Conservation (phyloP, 2,113 vertebrate genomes). For the Paraplagusia blochii region DNA sequence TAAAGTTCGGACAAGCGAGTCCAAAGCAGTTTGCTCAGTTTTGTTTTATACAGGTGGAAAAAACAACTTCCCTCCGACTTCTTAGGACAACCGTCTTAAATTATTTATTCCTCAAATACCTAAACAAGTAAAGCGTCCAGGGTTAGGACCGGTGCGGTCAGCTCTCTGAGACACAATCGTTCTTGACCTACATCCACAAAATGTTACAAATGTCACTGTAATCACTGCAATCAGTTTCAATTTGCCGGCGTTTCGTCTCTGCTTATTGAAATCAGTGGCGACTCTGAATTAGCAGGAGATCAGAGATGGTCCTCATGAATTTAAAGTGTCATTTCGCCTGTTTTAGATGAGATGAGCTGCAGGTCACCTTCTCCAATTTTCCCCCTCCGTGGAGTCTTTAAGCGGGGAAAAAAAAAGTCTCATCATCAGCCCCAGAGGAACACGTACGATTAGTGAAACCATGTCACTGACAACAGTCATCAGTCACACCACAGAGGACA, state of each 20-base stretch:
- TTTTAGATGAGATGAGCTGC: slow-evolving; percentile 58
- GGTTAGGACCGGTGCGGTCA: slow-evolving; percentile 9
- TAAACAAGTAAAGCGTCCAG: slow-evolving; percentile 3
- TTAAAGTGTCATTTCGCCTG: slow-evolving; percentile 51
- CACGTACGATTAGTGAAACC: slow-evolving; percentile 69
- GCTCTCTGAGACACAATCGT: slow-evolving; percentile 14
- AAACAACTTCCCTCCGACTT: no score
- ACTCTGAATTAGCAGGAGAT: slow-evolving; percentile 46
- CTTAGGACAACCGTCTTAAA: no score
- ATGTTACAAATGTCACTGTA: slow-evolving; percentile 59
- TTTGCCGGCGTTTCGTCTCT: slow-evolving; percentile 53
- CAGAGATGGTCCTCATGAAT: slow-evolving; percentile 51
- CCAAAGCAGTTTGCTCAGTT: no score
- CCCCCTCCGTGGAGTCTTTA: background rate
- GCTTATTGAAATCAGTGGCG: slow-evolving; percentile 51
- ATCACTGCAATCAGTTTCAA: slow-evolving; percentile 68
- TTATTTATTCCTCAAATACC: background rate
- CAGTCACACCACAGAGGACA: slow-evolving; percentile 63
- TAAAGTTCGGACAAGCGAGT: no score
- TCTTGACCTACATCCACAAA: slow-evolving; percentile 56
- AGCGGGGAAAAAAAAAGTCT: background rate
- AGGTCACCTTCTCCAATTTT: slow-evolving; percentile 64
- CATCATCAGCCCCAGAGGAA: slow-evolving; percentile 52
- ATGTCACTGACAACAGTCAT: slow-evolving; percentile 68
- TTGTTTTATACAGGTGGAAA: no score